Conservation (phyloP, 2,113 vertebrate genomes). For the Xiphias gladius region DNA sequence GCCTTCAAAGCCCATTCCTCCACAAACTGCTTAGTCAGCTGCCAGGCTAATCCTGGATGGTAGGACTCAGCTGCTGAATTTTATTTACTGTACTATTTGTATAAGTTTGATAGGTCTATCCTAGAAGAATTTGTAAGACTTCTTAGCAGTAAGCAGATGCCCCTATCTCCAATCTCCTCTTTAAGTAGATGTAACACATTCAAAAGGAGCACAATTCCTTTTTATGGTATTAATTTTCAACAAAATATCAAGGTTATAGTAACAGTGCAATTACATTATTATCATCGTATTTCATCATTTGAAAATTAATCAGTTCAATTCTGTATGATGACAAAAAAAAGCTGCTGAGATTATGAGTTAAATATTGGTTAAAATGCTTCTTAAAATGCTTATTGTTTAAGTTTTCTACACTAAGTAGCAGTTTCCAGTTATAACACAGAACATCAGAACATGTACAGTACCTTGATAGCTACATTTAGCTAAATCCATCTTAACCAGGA, state of each 20-base stretch:
- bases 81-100: slow-evolving; percentile 35
- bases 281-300: neutral
- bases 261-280: neutral
- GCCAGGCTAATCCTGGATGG: slow-evolving; percentile 64
- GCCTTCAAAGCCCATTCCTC: slow-evolving; percentile 70
- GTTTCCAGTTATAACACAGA: neutral
- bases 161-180: neutral
- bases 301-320: neutral
- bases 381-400: slow-evolving; percentile 14
- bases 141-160: neutral
- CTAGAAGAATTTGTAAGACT: neutral
- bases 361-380: neutral
- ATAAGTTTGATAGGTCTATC: slow-evolving; percentile 37
- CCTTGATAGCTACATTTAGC: slow-evolving; percentile 23
- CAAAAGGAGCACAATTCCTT: neutral
- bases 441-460: neutral
- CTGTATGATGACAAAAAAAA: neutral
- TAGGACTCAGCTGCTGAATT: slow-evolving; percentile 18
- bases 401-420: slow-evolving; percentile 9
- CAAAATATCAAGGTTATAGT: neutral
- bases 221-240: neutral
- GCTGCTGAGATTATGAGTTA: neutral
- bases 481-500: slow-evolving; percentile 50
- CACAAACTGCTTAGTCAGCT: slow-evolving; percentile 72
- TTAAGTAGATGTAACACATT: slow-evolving; percentile 17